Evolutionary conservation across 2,888 invertebrate species (phyloP).

Genomic region (Leucophora obtusa): DNA sequence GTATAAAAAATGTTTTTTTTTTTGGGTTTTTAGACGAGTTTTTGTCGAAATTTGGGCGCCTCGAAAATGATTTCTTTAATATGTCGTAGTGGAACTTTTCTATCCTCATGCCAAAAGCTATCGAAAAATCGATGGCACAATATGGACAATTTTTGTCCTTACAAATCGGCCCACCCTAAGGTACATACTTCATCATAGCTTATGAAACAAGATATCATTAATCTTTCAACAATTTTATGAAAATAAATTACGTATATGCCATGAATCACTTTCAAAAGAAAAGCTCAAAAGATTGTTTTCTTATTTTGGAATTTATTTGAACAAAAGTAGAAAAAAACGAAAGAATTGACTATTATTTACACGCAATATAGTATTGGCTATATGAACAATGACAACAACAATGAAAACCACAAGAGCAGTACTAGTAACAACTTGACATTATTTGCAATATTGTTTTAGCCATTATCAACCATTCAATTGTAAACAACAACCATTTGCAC

Average conservation of each 20-base stretch:
- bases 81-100: no score
- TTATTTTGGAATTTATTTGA: background rate
- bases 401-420: background rate
- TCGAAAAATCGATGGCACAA: no score
- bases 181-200: conserved; percentile 4
- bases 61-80: no score
- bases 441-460: conserved; percentile 30
- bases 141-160: no score
- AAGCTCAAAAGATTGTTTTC: background rate
- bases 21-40: no score
- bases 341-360: conserved; percentile 6
- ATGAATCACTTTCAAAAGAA: conserved; percentile 16
- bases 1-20: no score
- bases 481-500: conserved; percentile 25
- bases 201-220: conserved; percentile 5
- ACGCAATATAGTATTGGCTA: conserved; percentile 3
- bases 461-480: conserved; percentile 19
- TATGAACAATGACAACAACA: background rate
- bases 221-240: conserved; percentile 28
- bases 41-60: no score
- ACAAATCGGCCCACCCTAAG: no score
- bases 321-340: background rate
- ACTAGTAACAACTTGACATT: conserved; percentile 6
- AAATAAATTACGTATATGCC: conserved; percentile 33
- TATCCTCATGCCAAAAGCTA: no score